Evolutionary conservation across 23 tunicate genomes (phyloP).

Genomic region (Aplidium turbinatum): DNA sequence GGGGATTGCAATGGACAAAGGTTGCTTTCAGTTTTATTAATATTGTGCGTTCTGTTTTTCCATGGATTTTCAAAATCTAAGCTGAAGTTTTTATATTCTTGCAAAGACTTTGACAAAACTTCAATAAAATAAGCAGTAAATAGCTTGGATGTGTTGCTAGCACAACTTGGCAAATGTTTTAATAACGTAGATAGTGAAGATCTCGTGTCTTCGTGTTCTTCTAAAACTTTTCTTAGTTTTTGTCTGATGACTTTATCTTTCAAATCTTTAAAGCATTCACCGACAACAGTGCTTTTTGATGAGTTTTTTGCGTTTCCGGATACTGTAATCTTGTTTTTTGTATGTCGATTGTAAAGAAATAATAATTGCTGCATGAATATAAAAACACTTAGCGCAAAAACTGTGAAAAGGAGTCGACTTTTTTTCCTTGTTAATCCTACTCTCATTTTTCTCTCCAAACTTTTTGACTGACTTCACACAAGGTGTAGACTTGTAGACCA

Average conservation of each 20-base stretch:
- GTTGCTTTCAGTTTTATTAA: background rate
- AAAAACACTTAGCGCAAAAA: too few species aligned
- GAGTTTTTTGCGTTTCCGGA: too few species aligned
- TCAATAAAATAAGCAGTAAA: slow-evolving; percentile 10
- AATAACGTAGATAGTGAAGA: background rate
- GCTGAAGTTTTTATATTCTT: background rate
- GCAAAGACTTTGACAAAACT: background rate
- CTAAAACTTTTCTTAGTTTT: background rate
- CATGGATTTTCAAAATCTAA: slow-evolving; percentile 39
- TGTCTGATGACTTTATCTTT: background rate
- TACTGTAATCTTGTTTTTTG: too few species aligned
- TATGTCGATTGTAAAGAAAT: too few species aligned
- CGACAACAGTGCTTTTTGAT: background rate
- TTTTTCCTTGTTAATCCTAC: too few species aligned
- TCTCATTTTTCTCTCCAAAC: too few species aligned
- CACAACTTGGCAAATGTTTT: slow-evolving; percentile 1
- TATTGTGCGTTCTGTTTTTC: slow-evolving; percentile 2
- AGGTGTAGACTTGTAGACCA: too few species aligned
- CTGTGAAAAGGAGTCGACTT: too few species aligned
- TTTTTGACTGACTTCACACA: too few species aligned
- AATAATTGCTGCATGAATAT: too few species aligned
- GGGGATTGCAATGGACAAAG: slow-evolving; percentile 14
- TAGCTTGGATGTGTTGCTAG: background rate
- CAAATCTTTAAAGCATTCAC: slow-evolving; percentile 12
- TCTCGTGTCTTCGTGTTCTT: background rate